Evolutionary conservation across 2,797 vertebrate genomes (phyloP), one percentile per base, ranked within the genome.

Genomic region (Galago senegalensis): DNA sequence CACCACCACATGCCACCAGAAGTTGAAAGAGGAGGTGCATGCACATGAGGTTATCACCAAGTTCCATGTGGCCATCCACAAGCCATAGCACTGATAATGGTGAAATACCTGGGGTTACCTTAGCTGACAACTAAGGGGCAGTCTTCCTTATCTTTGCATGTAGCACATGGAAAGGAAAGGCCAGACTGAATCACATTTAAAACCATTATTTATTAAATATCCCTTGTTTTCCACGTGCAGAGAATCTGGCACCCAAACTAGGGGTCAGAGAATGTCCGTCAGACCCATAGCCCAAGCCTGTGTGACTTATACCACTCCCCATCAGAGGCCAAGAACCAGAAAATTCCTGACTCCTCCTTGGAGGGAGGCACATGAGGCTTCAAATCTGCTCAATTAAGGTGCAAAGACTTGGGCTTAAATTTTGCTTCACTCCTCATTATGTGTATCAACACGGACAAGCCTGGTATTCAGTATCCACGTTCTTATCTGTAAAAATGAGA

Each of bases 191-290:
- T 6, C 61, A 53, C 31, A 43, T 23, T 56, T 10, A 34, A 94
- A 79, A 63, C 1, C 2, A 0, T 40, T 5, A 25, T 97, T 95
- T 97, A 96, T 96, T 97, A 82, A 73, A 46, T 1, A 53, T 61
- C 34, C 12, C 21, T 91, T 21, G 3, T 58, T 86, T 86, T 73
- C 82, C 17, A 8, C 31, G 83, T 53, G 63, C 25, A 46, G n/a
- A 79, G 3, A 60, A 18, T 17, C 2, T 0, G 12, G 70, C 2
- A 34, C 5, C 63, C 20, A 49, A 67, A 43, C 25, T 58, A 60
- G 37, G 23, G 5, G 37, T 31, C 25, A 65, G 80, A 93, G n/a
- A 20, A 56, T 0, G 4, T 63, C 58, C 10, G 58, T 73, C 7
- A 43, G 27, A n/a, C 21, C 6, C 7, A 0, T 8, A 34, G 9